Base-by-base conservation (phyloP, 2,888 invertebrate genomes). In the Meiosimyza decipiens region DNA sequence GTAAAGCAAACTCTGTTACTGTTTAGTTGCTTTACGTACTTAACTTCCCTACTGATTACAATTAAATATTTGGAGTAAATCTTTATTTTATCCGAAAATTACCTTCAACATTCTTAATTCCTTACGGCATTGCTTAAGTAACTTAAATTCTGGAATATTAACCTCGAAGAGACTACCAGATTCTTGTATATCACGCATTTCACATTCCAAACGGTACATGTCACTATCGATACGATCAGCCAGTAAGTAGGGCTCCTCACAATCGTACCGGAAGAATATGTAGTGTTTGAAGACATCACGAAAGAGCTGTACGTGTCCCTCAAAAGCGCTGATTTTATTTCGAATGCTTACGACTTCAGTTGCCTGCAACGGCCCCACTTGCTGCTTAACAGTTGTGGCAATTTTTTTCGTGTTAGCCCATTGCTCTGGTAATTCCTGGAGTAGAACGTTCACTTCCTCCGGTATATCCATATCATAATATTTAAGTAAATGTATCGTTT, bases 381-480 rank as follows among this genome's bases (percentile, higher is more conserved):
- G 95, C 85, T 97, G 97, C 84, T 97, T 97, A 5, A 97, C 94
- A 52, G 94, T 95, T 28, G 94, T 88, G 0, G 96, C 95, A 73
- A 97, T 90, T 88, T 97, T 98, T 86, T 98, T 98, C 0, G 96
- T 96, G 78, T 95, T 94, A 80, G 92, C 93, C 98, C 98, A 98
- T 86, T 97, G 96, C 83, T 97, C 97, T 13, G 98, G 98, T 71
- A 98, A 87, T 87, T 98, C 97, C 91, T 96, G 89, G 59, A 98
- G 88, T 76, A 97, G 90, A 6, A 95, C 94, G 84, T 97, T 97
- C 1, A 98, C 96, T 88, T 97, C 96, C 87, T 98, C 98, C 0
- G 98, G 96, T 83, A 98, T 94, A 85, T 98, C 98, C 90, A 97
- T 96, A 81, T 97, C 97, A 84, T 98, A 98, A 82, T 94, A 95